Evolutionary conservation across 2,113 vertebrate genomes (phyloP).

Genomic region (Nycticorax nycticorax): DNA sequence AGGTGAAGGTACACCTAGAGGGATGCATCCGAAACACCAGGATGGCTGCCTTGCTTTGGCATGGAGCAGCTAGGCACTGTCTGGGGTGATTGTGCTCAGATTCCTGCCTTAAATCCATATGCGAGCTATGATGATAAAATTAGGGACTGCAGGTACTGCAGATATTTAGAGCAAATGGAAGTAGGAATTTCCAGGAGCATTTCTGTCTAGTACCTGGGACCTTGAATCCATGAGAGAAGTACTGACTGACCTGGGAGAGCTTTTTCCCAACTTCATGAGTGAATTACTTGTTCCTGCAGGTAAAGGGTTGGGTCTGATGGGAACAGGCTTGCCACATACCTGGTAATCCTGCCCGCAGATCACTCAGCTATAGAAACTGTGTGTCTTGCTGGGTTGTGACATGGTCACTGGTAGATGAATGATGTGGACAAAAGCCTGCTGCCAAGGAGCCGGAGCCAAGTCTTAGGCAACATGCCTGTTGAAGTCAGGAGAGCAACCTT

Average conservation of each 20-base stretch:
- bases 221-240: neutral
- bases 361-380: neutral
- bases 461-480: neutral
- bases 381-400: neutral
- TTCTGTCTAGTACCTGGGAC: neutral
- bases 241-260: neutral
- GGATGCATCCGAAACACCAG: neutral
- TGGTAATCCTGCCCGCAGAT: neutral
- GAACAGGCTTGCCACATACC: neutral
- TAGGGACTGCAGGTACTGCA: neutral
- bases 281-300: neutral
- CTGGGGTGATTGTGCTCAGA: neutral
- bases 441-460: neutral
- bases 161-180: neutral
- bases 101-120: neutral
- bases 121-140: neutral
- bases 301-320: neutral
- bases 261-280: neutral
- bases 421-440: neutral
- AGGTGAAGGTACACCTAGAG: neutral
- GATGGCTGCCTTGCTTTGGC: neutral
- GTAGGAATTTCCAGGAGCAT: neutral
- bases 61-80: neutral
- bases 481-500: neutral
- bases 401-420: neutral